Conservation (phyloP, 2,888 invertebrate species). For the Geotrupes spiniger region DNA sequence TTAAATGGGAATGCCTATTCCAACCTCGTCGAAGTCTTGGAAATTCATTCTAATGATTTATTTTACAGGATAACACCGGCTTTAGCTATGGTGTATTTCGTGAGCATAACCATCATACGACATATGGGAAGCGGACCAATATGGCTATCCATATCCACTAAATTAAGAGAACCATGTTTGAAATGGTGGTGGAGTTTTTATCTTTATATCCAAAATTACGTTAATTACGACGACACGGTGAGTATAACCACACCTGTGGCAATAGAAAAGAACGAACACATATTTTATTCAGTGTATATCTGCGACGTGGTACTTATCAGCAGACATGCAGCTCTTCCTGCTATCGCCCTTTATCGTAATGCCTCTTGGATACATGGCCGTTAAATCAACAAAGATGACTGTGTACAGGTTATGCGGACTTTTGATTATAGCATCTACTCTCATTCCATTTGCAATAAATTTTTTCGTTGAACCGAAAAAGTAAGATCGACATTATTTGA, state of each 20-base stretch:
- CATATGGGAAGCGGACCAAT: slow-evolving; percentile 14
- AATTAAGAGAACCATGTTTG: slow-evolving; percentile 12
- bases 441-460: not conserved
- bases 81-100: slow-evolving; percentile 15
- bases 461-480: not conserved
- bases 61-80: slow-evolving; percentile 20
- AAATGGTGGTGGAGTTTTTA: slow-evolving; percentile 21
- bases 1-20: too few relatives aligned
- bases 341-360: not conserved
- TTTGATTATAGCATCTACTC: not conserved
- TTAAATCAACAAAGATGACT: not conserved
- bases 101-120: slow-evolving; percentile 11
- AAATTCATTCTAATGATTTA: too few relatives aligned
- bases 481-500: not conserved
- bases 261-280: too few relatives aligned
- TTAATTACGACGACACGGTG: slow-evolving; percentile 18
- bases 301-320: slow-evolving; percentile 21
- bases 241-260: too few relatives aligned
- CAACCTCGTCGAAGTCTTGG: too few relatives aligned
- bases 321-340: slow-evolving; percentile 20
- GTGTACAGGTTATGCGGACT: not conserved
- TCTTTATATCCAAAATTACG: slow-evolving; percentile 20
- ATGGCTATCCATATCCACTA: not conserved
- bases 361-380: not conserved
- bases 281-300: slow-evolving; percentile 14